These are phyloP conservation scores for Chromis chromis DNA, from an alignment of 2,797 vertebrate genomes.

Conservation along the genomic window DNA sequence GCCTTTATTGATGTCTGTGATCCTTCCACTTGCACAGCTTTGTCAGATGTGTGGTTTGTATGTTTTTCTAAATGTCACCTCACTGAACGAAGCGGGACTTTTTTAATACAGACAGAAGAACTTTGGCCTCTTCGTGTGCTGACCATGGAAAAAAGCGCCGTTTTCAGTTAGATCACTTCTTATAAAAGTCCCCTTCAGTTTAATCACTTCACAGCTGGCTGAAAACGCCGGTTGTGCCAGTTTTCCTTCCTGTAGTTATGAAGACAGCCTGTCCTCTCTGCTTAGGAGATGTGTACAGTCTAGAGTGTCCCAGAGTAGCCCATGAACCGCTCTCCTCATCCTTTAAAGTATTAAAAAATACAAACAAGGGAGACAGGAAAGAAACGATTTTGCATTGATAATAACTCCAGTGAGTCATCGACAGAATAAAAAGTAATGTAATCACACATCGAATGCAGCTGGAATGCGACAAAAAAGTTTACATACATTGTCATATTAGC, in stretches of 20 bases:
- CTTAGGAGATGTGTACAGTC: slow-evolving; percentile 41
- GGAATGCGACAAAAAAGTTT: slow-evolving; percentile 19
- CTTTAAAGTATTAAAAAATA: slow-evolving; percentile 16
- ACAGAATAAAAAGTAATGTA: slow-evolving; percentile 17
- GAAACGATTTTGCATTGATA: slow-evolving; percentile 17
- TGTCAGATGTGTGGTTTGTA: slow-evolving; percentile 27
- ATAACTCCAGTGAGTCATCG: slow-evolving; percentile 24
- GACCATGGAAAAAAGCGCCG: slow-evolving; percentile 31
- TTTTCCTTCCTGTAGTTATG: slow-evolving; percentile 45
- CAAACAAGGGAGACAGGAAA: slow-evolving; percentile 16
- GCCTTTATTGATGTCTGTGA: slow-evolving; percentile 10
- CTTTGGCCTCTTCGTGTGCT: slow-evolving; percentile 35
- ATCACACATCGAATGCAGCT: slow-evolving; percentile 24
- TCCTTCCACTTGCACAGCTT: slow-evolving; percentile 20
- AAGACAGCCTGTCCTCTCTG: slow-evolving; percentile 54
- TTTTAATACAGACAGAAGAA: slow-evolving; percentile 35
- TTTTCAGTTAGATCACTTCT: slow-evolving; percentile 50
- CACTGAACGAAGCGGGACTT: slow-evolving; percentile 34
- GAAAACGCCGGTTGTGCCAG: slow-evolving; percentile 39
- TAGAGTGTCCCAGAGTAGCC: slow-evolving; percentile 16
- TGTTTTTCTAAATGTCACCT: slow-evolving; percentile 47
- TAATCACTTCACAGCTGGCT: slow-evolving; percentile 54
- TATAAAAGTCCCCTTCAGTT: slow-evolving; percentile 50
- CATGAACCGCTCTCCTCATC: neutral
- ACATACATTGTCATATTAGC: slow-evolving; percentile 40